Conservation (phyloP, 2,888 invertebrate species). For the Prosopocoilus inquinatus region DNA sequence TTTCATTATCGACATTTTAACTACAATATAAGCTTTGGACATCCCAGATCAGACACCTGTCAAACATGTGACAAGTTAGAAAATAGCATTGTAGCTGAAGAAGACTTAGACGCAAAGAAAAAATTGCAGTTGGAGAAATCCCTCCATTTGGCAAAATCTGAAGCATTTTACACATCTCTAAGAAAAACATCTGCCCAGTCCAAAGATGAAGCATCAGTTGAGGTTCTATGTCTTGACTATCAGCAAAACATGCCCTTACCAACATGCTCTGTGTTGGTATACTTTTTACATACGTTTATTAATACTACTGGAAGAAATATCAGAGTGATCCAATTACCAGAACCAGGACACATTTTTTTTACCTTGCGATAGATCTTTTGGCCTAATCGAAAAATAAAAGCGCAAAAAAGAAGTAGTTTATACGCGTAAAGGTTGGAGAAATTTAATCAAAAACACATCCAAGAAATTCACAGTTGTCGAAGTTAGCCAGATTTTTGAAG, state of each 20-base stretch:
- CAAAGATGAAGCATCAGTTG: conserved; percentile 26
- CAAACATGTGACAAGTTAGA: no score
- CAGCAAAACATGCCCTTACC: conserved; percentile 30
- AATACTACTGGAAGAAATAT: conserved; percentile 12
- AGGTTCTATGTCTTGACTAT: conserved; percentile 28
- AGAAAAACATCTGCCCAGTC: not conserved
- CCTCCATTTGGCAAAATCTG: not conserved
- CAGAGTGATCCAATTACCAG: conserved; percentile 5
- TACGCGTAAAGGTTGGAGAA: no score
- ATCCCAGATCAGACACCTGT: no score
- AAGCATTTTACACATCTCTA: not conserved
- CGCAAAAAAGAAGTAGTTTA: conserved; percentile 14
- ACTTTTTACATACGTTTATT: conserved; percentile 18
- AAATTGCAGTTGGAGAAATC: not conserved
- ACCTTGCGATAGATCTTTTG: conserved; percentile 23
- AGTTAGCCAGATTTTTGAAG: not conserved
- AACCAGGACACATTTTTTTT: not conserved
- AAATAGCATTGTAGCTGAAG: no score
- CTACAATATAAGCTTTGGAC: no score
- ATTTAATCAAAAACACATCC: no score
- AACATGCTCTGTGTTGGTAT: conserved; percentile 15
- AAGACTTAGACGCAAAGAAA: conserved; percentile 9
- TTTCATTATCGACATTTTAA: no score
- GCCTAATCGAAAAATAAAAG: conserved; percentile 19
- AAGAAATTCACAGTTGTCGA: conserved; percentile 14